phyloP scores from a whole-genome alignment of 2,888 invertebrate species.

The Nemurella pictetii region DNA sequence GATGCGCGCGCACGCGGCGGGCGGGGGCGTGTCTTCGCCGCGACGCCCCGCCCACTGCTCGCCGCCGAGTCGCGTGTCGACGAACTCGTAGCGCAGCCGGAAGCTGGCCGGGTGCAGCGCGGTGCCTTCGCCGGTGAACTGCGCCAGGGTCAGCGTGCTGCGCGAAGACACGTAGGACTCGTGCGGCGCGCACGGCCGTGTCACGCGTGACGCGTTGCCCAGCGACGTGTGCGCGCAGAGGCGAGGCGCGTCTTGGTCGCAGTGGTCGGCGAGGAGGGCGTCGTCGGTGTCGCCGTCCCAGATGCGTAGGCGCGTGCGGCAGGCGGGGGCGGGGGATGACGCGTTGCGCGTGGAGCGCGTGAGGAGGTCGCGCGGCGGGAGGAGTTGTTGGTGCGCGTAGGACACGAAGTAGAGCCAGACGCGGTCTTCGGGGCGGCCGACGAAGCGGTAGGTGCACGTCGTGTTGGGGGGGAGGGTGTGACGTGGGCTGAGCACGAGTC shows the following conservation, averaged over 20 bases:
- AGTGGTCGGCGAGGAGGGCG: slow-evolving; percentile 67
- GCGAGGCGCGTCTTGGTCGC: slow-evolving; percentile 73
- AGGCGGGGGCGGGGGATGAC: slow-evolving; percentile 52
- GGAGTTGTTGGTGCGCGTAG: slow-evolving; percentile 76
- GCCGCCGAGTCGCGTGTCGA: slow-evolving; percentile 78
- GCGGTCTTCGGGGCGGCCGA: slow-evolving; percentile 75
- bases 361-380: slow-evolving; percentile 54
- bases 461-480: slow-evolving; percentile 85
- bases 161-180: slow-evolving; percentile 77
- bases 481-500: slow-evolving; percentile 74
- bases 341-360: slow-evolving; percentile 38
- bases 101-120: slow-evolving; percentile 78
- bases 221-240: slow-evolving; percentile 81
- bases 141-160: slow-evolving; percentile 55
- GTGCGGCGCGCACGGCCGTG: slow-evolving; percentile 75
- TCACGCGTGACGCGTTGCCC: slow-evolving; percentile 71
- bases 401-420: slow-evolving; percentile 88
- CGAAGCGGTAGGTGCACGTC: slow-evolving; percentile 84
- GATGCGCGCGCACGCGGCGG: slow-evolving; percentile 61
- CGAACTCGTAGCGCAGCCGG: slow-evolving; percentile 73
- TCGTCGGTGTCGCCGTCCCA: slow-evolving; percentile 67
- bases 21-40: slow-evolving; percentile 50
- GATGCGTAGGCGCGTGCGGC: slow-evolving; percentile 71
- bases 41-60: slow-evolving; percentile 60
- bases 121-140: slow-evolving; percentile 70